Base-by-base conservation (phyloP, 2,113 vertebrate species). In the Isurus oxyrinchus region DNA sequence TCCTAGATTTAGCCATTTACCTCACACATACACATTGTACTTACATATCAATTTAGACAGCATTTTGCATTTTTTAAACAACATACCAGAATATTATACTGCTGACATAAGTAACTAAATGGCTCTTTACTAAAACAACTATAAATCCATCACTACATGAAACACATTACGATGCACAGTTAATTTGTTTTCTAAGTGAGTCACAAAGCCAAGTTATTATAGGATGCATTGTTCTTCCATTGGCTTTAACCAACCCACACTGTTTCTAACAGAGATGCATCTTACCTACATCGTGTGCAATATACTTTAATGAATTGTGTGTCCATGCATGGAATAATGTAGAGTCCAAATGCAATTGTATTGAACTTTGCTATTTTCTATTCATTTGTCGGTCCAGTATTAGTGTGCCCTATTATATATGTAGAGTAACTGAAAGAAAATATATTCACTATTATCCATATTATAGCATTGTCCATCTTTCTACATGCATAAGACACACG, bases 41-140 rank as follows among this genome's bases (percentile, higher is more conserved):
- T 94, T 94, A 44, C 35, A 23, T n/a, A 63, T n/a, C 90, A 95
- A 95, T 95, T 49, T 72, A 72, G 94, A 95, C 61, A 69, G 66
- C 66, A 72, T 35, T 95, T 95, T 49, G 40, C 66, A 69, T 72
- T 67, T 67, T 91, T 69, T 31, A 23, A 69, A 16, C 44, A 72
- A 95, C 25, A 14, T 40, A 63, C 57, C 31, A 40, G 55, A 14
- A 94, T 63, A 25, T 94, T 66, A 94, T 49, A 40, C n/a, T 67
- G 19, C 93, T 94, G 61, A 23, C 59, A 67, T 66, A 40, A 94
- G 55, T 95, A 95, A 95, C 94, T 31, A 31, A 69, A 53, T 49
- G 59, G 44, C 66, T 69, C 49, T 88, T 95, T 69, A 69, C 66
- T 66, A 95, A 95, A 69, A 25, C 40, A 93, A 35, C 57, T 61